Percentiles rank a stretch among this genome's conserved stretches.
Conservation (phyloP, 2,888 invertebrate genomes). For the Aleiodes leptofemur region DNA sequence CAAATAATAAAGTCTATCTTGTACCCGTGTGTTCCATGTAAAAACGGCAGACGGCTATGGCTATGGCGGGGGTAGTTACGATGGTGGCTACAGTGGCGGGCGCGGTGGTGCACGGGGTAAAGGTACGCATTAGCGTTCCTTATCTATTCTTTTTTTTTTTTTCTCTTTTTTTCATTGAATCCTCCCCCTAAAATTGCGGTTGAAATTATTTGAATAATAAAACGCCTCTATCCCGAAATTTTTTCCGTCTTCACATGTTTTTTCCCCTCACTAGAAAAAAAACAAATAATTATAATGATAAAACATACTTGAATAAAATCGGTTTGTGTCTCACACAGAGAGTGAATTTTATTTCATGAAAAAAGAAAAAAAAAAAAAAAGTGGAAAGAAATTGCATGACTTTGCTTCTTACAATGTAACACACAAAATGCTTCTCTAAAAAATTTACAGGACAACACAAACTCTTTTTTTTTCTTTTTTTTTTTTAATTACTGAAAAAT, state of each 20-base stretch:
- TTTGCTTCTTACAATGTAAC: conserved; percentile 4
- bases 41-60: conserved; percentile 81
- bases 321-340: too few species aligned
- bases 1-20: conserved; percentile 61
- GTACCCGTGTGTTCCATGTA: conserved; percentile 73
- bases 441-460: conserved; percentile 13
- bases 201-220: too few species aligned
- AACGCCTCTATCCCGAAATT: neutral
- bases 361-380: too few species aligned
- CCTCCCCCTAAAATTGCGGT: conserved; percentile 18
- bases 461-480: conserved; percentile 1
- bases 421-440: neutral
- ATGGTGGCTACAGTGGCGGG: conserved; percentile 91
- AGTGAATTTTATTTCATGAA: too few species aligned
- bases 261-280: neutral
- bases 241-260: neutral
- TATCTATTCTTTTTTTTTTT: conserved; percentile 50
- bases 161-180: conserved; percentile 46
- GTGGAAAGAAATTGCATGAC: neutral
- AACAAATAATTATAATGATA: conserved; percentile 9
- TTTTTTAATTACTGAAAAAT: neutral
- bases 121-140: conserved; percentile 82
- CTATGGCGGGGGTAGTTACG: conserved; percentile 92
- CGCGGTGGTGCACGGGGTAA: conserved; percentile 91
- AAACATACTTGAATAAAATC: neutral